Percentiles rank a stretch among this genome's conserved stretches.
These are phyloP conservation scores for Drosophila eohydei DNA, from an alignment of 2,888 invertebrate species.

Conservation along the genomic window DNA sequence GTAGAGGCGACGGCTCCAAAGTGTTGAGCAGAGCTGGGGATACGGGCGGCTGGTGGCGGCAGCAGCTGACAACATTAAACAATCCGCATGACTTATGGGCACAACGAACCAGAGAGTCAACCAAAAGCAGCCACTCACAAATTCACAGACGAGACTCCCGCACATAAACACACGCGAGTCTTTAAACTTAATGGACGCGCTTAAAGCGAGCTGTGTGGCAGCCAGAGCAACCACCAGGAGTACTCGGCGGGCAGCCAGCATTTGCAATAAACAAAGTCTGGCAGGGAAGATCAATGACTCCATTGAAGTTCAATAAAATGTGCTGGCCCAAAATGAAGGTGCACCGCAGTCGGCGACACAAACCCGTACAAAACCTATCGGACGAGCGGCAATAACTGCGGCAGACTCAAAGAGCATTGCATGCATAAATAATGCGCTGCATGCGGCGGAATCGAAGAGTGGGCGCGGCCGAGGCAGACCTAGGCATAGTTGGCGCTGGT, in stretches of 20 bases:
- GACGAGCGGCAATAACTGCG: slow-evolving; percentile 69
- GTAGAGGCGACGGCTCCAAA: slow-evolving; percentile 22
- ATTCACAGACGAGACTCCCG: slow-evolving; percentile 22
- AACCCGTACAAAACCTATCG: slow-evolving; percentile 40
- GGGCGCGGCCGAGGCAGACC: background rate
- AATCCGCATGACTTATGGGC: slow-evolving; percentile 69
- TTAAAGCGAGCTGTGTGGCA: slow-evolving; percentile 30
- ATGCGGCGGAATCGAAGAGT: slow-evolving; percentile 17
- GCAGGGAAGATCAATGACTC: slow-evolving; percentile 71
- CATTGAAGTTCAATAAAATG: slow-evolving; percentile 75
- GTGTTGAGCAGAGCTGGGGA: background rate
- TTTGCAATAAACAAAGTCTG: slow-evolving; percentile 69
- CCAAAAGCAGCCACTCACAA: slow-evolving; percentile 19
- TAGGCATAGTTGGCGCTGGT: slow-evolving; percentile 14
- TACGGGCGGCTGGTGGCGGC: slow-evolving; percentile 30
- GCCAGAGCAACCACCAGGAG: slow-evolving; percentile 6
- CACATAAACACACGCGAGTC: slow-evolving; percentile 28
- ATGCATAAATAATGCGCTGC: slow-evolving; percentile 75
- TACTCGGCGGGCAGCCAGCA: slow-evolving; percentile 4
- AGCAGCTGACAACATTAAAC: slow-evolving; percentile 76
- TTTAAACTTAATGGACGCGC: slow-evolving; percentile 48
- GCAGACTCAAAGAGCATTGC: slow-evolving; percentile 79
- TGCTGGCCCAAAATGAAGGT: slow-evolving; percentile 52
- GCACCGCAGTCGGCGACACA: slow-evolving; percentile 36
- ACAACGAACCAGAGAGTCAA: slow-evolving; percentile 51